Conservation (phyloP, 2,113 vertebrate genomes). For the Polypterus bichir region DNA sequence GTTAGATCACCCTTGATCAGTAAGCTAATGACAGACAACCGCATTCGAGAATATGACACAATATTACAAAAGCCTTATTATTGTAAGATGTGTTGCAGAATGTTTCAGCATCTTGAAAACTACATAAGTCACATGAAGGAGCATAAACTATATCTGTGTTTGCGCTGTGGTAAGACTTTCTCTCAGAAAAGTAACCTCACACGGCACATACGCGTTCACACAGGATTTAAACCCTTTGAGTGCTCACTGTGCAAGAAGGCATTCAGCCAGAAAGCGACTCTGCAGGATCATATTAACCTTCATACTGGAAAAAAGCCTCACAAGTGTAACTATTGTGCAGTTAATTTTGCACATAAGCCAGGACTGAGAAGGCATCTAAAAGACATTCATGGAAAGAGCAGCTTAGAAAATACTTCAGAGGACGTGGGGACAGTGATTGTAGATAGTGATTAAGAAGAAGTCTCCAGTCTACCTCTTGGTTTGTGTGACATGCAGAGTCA, state of each 20-base stretch:
- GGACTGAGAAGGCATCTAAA: slow-evolving; percentile 68
- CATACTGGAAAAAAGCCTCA: slow-evolving; percentile 62
- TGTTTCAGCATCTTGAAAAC: slow-evolving; percentile 71
- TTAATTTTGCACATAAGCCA: slow-evolving; percentile 68
- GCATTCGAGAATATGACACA: background rate
- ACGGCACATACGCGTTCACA: slow-evolving; percentile 63
- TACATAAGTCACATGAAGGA: slow-evolving; percentile 73
- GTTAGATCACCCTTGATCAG: background rate
- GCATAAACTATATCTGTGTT: slow-evolving; percentile 66
- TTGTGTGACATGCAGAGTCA: too few species aligned
- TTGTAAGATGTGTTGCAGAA: slow-evolving; percentile 63
- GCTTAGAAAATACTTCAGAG: slow-evolving; percentile 27
- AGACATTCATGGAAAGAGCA: slow-evolving; percentile 58
- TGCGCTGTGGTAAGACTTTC: slow-evolving; percentile 73
- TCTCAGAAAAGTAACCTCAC: slow-evolving; percentile 69
- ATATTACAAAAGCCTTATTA: slow-evolving; percentile 37
- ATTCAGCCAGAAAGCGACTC: slow-evolving; percentile 65
- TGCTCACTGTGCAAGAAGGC: slow-evolving; percentile 73
- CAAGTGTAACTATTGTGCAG: slow-evolving; percentile 60
- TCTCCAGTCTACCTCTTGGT: background rate
- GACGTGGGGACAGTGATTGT: slow-evolving; percentile 6
- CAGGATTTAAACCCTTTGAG: slow-evolving; percentile 67
- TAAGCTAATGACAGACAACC: slow-evolving; percentile 3
- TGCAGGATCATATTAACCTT: slow-evolving; percentile 75
- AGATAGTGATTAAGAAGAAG: background rate